Base-by-base conservation (phyloP, 2,888 invertebrate species). In the Tipula confusa region DNA sequence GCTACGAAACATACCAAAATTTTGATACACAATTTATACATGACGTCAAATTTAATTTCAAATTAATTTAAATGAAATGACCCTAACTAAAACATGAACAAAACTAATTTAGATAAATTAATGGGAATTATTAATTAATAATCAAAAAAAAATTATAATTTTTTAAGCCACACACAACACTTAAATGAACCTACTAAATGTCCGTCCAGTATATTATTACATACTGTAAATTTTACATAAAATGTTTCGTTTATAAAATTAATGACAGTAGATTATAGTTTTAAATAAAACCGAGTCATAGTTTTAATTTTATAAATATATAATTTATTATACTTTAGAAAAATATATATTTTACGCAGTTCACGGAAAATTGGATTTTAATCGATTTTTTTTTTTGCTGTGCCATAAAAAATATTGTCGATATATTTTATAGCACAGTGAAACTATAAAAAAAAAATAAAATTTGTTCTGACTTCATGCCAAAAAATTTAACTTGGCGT, bases 371-470 rank as follows among this genome's bases (percentile, higher is more conserved):
- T 64, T 24, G 64, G 24, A 64, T 64, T 64, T 64, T 64, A 64
- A 64, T 64, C 64, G 64, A 64, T 64, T 64, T 64, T 43, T 64
- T 64, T 43, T 36, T 36, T 18, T 64, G 24, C 24, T 24, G 64
- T 64, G 64, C 64, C 64, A 64, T 64, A 64, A 64, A 64, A 64
- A 24, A 64, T 64, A 64, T 24, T 64, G 64, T 64, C 64, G 64
- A 64, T 64, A 64, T 64, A 64, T 64, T 64, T 64, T 64, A 64
- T 64, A 64, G 64, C 24, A 43, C 43, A 64, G 64, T 24, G 24
- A 64, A 33, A 24, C 64, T 9, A 24, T 24, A 24, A 64, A 64
- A 64, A 64, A 15, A 36, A 36, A 36, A 36, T 9, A 36, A 36
- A 36, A 9, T 36, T 43, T 15, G 3, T 18, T 43, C 43, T 18